A percentile compares a stretch with the other conserved stretches of the same genome.
phyloP scores from a whole-genome alignment of 2,113 vertebrate species.

The Mionectes macconnelli region DNA sequence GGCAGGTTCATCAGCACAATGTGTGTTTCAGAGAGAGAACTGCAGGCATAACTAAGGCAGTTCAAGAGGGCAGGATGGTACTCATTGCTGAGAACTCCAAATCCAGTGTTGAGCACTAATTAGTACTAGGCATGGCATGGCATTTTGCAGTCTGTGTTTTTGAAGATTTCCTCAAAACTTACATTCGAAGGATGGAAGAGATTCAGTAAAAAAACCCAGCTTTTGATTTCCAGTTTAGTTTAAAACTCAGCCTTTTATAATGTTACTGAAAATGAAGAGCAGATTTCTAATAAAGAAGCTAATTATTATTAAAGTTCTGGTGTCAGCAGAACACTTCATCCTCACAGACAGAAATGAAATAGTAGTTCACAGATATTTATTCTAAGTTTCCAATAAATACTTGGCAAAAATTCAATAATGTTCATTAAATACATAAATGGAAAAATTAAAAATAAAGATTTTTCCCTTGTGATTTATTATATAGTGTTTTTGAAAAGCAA shows the following conservation, averaged over 20 bases:
- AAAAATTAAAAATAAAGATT: slow-evolving; percentile 80
- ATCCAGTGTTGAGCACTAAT: slow-evolving; percentile 59
- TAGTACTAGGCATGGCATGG: slow-evolving; percentile 29
- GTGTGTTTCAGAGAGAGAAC: slow-evolving; percentile 33
- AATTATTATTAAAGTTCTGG: slow-evolving; percentile 67
- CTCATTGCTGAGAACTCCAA: neutral
- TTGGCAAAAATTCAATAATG: slow-evolving; percentile 75
- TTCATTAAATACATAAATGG: slow-evolving; percentile 78
- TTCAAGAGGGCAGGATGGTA: slow-evolving; percentile 34
- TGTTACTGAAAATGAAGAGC: slow-evolving; percentile 44
- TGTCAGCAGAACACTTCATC: slow-evolving; percentile 58
- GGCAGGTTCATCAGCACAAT: slow-evolving; percentile 49
- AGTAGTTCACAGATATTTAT: slow-evolving; percentile 69
- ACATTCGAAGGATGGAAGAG: slow-evolving; percentile 46
- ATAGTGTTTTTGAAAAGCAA: slow-evolving; percentile 54
- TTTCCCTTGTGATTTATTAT: slow-evolving; percentile 73
- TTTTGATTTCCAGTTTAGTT: slow-evolving; percentile 64
- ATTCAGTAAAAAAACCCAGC: slow-evolving; percentile 45
- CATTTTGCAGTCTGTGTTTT: slow-evolving; percentile 58
- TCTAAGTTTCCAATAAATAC: slow-evolving; percentile 65
- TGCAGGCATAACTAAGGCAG: slow-evolving; percentile 17
- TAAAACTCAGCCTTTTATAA: slow-evolving; percentile 51
- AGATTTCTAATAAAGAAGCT: slow-evolving; percentile 66
- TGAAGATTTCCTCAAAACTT: slow-evolving; percentile 72
- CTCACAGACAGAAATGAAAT: slow-evolving; percentile 67